Percentiles rank a stretch among this genome's conserved stretches.
Conservation (phyloP, 2,888 invertebrate species). For the Cantharis lateralis region DNA sequence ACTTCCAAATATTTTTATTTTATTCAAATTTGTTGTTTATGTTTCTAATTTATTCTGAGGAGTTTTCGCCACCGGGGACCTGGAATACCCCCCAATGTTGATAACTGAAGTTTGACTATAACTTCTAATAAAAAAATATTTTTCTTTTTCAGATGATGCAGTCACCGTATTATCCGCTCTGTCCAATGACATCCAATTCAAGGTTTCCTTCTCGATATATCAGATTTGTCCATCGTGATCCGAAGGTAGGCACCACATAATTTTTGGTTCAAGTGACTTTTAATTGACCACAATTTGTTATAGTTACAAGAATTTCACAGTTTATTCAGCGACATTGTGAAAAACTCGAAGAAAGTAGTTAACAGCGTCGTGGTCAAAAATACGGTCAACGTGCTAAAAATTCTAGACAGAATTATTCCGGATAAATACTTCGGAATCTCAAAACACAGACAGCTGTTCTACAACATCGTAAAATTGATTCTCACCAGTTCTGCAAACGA, state of each 20-base stretch:
- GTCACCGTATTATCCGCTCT: background rate
- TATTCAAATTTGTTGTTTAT: too few relatives aligned
- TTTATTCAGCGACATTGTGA: constrained; percentile 8
- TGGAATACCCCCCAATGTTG: too few relatives aligned
- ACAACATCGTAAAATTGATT: constrained; percentile 19
- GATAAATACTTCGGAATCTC: constrained; percentile 13
- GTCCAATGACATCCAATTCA: background rate
- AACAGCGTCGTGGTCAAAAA: background rate
- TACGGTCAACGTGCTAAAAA: constrained; percentile 8
- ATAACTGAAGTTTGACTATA: too few relatives aligned
- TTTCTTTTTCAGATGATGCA: background rate
- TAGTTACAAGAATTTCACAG: constrained; percentile 5
- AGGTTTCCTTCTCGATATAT: constrained; percentile 1
- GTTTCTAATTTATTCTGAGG: too few relatives aligned
- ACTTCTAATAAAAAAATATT: too few relatives aligned
- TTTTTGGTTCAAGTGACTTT: background rate
- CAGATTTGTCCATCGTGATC: constrained; percentile 17
- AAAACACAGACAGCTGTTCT: constrained; percentile 15
- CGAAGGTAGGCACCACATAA: background rate
- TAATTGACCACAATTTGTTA: background rate
- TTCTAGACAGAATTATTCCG: constrained; percentile 21
- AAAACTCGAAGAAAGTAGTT: constrained; percentile 6
- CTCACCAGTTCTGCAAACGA: constrained; percentile 18
- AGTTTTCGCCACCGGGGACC: too few relatives aligned
- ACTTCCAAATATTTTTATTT: too few relatives aligned